Conservation (phyloP, 2,113 vertebrate genomes). For the Chaetops frenatus region DNA sequence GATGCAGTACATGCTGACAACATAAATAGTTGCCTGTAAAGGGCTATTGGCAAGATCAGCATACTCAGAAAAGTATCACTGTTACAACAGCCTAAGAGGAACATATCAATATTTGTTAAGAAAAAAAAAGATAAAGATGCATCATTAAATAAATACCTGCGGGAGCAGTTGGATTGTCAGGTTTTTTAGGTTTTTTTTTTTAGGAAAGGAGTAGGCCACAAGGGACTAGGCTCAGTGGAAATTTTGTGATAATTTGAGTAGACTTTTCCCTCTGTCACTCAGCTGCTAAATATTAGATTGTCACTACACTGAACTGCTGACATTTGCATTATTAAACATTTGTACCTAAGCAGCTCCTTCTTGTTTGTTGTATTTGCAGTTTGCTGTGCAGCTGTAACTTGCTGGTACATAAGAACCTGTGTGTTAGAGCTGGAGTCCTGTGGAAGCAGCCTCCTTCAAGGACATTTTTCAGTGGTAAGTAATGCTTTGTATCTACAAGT, state of each 20-base stretch:
- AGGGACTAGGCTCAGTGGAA: not conserved
- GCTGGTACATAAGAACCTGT: not conserved
- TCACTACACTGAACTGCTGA: not conserved
- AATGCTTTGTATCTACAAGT: not conserved
- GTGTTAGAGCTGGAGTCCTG: not conserved
- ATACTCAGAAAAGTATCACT: not conserved
- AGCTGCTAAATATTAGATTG: not conserved
- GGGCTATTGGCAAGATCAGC: not conserved
- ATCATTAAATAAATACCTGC: not conserved
- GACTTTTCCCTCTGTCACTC: not conserved
- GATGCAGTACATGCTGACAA: not conserved
- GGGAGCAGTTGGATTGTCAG: not conserved
- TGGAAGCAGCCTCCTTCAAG: conserved; percentile 35
- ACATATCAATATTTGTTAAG: not conserved
- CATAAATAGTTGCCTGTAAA: not conserved
- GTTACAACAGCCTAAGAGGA: not conserved
- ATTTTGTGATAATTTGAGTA: not conserved
- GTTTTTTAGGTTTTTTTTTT: accelerated
- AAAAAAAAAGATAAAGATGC: not conserved
- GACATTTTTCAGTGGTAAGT: conserved; percentile 66
- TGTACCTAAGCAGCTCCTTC: not conserved
- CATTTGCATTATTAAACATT: not conserved
- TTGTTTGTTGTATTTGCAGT: not conserved
- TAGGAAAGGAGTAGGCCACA: not conserved
- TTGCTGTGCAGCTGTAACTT: conserved; percentile 39